Percentiles rank a stretch among this genome's conserved stretches.
These are phyloP conservation scores for Limonius californicus DNA, from an alignment of 1,140 invertebrate species.

Conservation along the genomic window DNA sequence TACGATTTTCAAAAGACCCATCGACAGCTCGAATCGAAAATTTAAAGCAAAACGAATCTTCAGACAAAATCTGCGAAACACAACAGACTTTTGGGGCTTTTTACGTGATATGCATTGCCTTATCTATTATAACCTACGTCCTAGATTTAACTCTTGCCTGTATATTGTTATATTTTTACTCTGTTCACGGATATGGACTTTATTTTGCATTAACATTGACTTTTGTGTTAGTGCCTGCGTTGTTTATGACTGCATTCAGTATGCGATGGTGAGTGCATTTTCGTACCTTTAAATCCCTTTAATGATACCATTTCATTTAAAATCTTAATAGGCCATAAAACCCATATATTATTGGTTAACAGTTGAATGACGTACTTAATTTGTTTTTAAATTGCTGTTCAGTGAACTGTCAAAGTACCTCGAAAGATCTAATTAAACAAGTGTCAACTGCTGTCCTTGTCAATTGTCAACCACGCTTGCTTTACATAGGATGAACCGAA, in stretches of 20 bases:
- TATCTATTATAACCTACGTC: conserved; percentile 48
- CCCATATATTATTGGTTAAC: no score
- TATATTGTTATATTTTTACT: conserved; percentile 48
- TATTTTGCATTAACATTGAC: conserved; percentile 50
- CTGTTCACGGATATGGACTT: conserved; percentile 39
- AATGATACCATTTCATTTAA: no score
- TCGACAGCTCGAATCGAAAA: conserved; percentile 42
- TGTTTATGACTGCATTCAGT: conserved; percentile 48
- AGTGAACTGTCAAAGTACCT: no score
- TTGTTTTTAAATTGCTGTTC: no score
- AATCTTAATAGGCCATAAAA: no score
- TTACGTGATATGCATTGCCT: conserved; percentile 43
- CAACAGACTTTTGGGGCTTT: conserved; percentile 37
- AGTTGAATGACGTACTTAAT: no score
- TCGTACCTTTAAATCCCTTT: no score
- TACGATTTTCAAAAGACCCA: conserved; percentile 45
- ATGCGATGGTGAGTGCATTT: conserved; percentile 51
- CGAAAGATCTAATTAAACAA: no score
- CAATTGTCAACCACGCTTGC: no score
- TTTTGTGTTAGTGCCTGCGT: conserved; percentile 47
- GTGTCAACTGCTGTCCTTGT: no score
- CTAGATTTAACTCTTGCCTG: conserved; percentile 47
- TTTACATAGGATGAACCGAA: no score
- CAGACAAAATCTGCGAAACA: conserved; percentile 37
- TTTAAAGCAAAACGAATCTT: conserved; percentile 38